Conservation (phyloP, 1,140 invertebrate species). For the Lepidotrigona ventralis region DNA sequence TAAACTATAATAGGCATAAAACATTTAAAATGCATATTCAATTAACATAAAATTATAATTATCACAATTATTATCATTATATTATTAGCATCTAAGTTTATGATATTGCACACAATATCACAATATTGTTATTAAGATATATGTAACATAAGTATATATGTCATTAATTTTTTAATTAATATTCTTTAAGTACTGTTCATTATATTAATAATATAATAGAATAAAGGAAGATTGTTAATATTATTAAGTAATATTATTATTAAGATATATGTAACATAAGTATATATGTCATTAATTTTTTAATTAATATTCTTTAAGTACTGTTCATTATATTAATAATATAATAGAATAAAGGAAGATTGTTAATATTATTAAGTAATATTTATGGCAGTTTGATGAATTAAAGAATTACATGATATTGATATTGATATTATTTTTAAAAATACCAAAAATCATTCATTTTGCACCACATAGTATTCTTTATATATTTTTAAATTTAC, state of each 20-base stretch:
- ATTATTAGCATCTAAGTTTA: background rate
- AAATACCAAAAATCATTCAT: background rate
- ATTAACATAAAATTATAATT: conserved; percentile 1
- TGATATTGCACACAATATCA: conserved; percentile 17
- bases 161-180: background rate
- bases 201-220: background rate
- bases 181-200: background rate
- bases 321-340: background rate
- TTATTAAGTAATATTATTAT: background rate
- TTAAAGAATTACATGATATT: background rate
- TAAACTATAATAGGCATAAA: background rate
- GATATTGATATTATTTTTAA: background rate
- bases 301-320: background rate
- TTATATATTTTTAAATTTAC: background rate
- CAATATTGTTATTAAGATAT: background rate
- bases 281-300: background rate
- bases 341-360: background rate
- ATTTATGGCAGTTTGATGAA: conserved; percentile 20
- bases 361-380: background rate
- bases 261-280: background rate
- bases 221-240: background rate
- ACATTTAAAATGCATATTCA: conserved; percentile 10
- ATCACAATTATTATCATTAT: background rate
- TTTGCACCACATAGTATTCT: background rate
- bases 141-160: background rate